A percentile compares a stretch with the other conserved stretches of the same genome.
These are phyloP conservation scores for Drosophila murphyi DNA, from an alignment of 1,140 invertebrate genomes.

Conservation along the genomic window DNA sequence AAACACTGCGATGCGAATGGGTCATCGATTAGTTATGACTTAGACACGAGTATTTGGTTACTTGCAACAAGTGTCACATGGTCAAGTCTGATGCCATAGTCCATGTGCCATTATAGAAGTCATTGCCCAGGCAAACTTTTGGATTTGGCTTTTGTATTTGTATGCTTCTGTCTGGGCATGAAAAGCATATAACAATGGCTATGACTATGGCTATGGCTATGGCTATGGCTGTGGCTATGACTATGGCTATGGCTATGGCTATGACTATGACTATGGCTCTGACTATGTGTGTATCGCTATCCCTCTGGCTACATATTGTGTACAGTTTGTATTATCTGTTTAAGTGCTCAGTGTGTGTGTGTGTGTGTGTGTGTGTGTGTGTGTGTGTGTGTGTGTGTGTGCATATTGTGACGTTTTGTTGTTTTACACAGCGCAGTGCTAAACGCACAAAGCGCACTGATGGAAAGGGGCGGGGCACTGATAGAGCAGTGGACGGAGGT, in stretches of 20 bases:
- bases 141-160: conserved; percentile 16
- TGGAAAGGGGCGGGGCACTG: not conserved
- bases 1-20: no score
- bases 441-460: conserved; percentile 25
- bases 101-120: not conserved
- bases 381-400: conserved; percentile 17
- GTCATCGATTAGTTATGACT: no score
- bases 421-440: conserved; percentile 33
- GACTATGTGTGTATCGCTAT: conserved; percentile 10
- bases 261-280: conserved; percentile 21
- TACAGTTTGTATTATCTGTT: not conserved
- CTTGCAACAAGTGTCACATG: not conserved
- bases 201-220: conserved; percentile 18
- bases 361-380: not conserved
- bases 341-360: not conserved
- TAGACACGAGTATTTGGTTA: no score
- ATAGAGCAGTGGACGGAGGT: not conserved
- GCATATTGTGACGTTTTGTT: conserved; percentile 17
- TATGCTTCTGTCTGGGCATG: conserved; percentile 28
- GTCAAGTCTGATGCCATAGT: not conserved
- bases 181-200: conserved; percentile 31
- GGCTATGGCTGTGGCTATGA: conserved; percentile 15
- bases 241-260: conserved; percentile 13
- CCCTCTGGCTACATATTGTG: conserved; percentile 21
- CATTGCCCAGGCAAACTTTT: conserved; percentile 13